Base-by-base conservation (phyloP, 2,888 invertebrate species). In the Mactromeris polynyma region DNA sequence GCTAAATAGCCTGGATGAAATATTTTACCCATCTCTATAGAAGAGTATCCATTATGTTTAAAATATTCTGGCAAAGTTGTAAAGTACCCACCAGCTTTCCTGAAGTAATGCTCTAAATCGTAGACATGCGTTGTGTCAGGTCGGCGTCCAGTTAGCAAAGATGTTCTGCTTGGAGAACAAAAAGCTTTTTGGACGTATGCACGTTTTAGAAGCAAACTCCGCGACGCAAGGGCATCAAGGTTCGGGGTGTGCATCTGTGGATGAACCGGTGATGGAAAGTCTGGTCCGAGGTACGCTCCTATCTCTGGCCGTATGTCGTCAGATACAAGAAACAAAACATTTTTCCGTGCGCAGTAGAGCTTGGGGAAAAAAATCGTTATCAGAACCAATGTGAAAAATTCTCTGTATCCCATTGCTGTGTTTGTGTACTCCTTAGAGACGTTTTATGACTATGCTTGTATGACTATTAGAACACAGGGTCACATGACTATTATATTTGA, bases 51-150 rank as follows among this genome's bases (percentile, higher is more conserved):
- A 77, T 92, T 85, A 19, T 73, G 9, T 69, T 93, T 93, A 73
- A 93, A 93, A 77, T 91, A 92, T 80, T 93, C 81, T 0, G 93
- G 93, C 46, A 93, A 84, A 7, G 93, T 93, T 54, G 93, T 91
- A 80, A 91, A 93, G 78, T 93, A 92, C 1, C 94, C 93, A 0
- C 94, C 93, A 26, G 88, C 88, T 14, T 89, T 84, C 19, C 94
- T 86, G 81, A 89, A 94, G 82, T 94, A 93, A n/a, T 77, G 81
- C 9, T 58, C 21, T 9, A 93, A 77, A 17, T 83, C 83, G 21
- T 69, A 83, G 0, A 93, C 93, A 69, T 90, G 89, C 17, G 94
- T 93, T 3, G 94, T 94, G 77, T 94, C 93, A 14, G 94, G 94
- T 38, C 94, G 85, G 78, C 94, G 89, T 9, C 93, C 92, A 0